Conservation (phyloP, 2,797 vertebrate genomes). For the Hypotaenidia philippensis region DNA sequence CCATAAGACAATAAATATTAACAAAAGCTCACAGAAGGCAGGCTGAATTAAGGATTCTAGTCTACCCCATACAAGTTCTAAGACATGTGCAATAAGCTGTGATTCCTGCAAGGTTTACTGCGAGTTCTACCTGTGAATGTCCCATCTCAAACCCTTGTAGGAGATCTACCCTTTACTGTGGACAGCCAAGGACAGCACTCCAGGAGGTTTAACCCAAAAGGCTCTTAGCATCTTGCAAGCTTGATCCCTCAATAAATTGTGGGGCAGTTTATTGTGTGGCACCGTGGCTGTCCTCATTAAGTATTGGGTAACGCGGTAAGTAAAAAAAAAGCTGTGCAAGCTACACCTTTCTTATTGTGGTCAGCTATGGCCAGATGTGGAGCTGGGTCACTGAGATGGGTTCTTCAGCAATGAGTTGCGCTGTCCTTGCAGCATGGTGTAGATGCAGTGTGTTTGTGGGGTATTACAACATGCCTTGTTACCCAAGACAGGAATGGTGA, state of each 20-base stretch:
- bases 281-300: not conserved
- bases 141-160: not conserved
- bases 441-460: not conserved
- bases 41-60: not conserved
- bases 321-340: not conserved
- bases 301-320: not conserved
- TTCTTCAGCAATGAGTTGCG: not conserved
- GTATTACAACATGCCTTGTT: slow-evolving; percentile 5
- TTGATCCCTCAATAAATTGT: not conserved
- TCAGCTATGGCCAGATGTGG: not conserved
- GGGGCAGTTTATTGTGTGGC: not conserved
- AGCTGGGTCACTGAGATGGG: accelerated
- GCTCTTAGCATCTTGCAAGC: not conserved
- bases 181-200: not conserved
- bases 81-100: not conserved
- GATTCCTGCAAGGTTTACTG: not conserved
- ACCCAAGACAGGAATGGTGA: not conserved
- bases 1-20: not conserved
- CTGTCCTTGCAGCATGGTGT: not conserved
- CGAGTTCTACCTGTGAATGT: not conserved
- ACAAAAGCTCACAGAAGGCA: not conserved
- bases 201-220: not conserved
- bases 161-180: not conserved
- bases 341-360: not conserved
- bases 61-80: not conserved